Evolutionary conservation across 2,888 invertebrate genomes (phyloP), one percentile per base, ranked within the genome.

Genomic region (Lamellibrachia satsuma): DNA sequence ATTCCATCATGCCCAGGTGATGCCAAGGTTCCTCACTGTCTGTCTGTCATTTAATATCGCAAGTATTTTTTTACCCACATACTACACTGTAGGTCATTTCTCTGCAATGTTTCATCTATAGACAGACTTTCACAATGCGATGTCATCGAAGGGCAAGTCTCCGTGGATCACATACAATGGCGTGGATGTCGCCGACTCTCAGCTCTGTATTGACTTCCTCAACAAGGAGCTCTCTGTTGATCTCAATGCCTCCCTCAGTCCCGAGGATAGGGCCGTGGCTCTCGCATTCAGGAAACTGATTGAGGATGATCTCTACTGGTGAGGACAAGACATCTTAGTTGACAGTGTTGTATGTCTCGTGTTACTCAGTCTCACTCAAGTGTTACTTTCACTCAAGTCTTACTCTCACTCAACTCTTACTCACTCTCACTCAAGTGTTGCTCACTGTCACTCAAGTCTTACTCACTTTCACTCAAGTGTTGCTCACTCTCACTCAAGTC

Each of bases 241-340:
- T 93, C 94, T 96, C 15, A 95, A 95, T 51, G 11, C 39, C 7
- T 94, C 95, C 90, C 94, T 96, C 2, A 94, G 95, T 6, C 93
- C 93, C 0, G 95, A 95, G 51, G 94, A 96, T 92, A 94, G 93
- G 57, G 96, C 96, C 0, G 94, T 95, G 15, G 96, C 96, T 0
- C 94, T 95, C 90, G 95, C 96, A 0, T 95, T 96, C 91, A 95
- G 95, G 92, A 95, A 96, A 92, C 94, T 97, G 93, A 94, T 95
- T 1, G 97, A 97, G 92, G 96, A 97, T 93, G 96, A 96, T 93
- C 94, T 96, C 11, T 95, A 96, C 92, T 97, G 96, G 97, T 96
- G 94, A 93, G 94, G 39, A n/a, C 4, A 22, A 75, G 6, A 90
- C 90, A 90, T 90, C n/a, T 8, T 39, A 2, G 11, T 92, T 75